Percentiles rank a stretch among this genome's conserved stretches.
Evolutionary conservation across 2,797 vertebrate species (phyloP).

Genomic region (Pseudomugil tenellus): DNA sequence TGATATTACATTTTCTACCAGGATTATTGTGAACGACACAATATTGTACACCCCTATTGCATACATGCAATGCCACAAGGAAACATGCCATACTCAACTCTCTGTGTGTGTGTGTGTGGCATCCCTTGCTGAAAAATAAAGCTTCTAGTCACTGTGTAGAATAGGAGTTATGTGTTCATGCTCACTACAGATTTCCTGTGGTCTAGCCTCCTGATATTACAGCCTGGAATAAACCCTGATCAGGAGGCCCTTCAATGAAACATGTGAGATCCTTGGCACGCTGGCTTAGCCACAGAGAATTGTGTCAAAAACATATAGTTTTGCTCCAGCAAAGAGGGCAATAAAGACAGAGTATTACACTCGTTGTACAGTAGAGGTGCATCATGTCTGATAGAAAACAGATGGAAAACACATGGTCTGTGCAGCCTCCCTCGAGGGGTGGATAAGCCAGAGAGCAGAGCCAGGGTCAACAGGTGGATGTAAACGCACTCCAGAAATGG

Average conservation of each 20-base stretch:
- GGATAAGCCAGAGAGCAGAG: constrained; percentile 16
- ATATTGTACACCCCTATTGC: constrained; percentile 3
- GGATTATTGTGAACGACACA: no score
- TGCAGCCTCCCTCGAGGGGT: constrained; percentile 20
- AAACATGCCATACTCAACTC: constrained; percentile 26
- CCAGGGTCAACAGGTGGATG: constrained; percentile 66
- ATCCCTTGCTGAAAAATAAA: constrained; percentile 54
- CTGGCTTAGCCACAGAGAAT: constrained; percentile 40
- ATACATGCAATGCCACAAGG: constrained; percentile 46
- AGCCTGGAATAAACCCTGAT: constrained; percentile 55
- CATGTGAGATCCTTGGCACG: constrained; percentile 61
- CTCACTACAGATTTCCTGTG: constrained; percentile 73
- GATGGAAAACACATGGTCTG: constrained; percentile 61
- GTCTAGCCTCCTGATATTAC: constrained; percentile 63
- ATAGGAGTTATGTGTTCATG: constrained; percentile 61
- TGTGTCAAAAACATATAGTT: constrained; percentile 69
- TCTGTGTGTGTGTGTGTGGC: constrained; percentile 57
- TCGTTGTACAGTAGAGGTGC: constrained; percentile 24
- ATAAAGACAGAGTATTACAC: constrained; percentile 39
- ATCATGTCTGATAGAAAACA: constrained; percentile 55
- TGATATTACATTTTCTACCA: no score
- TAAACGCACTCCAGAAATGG: constrained; percentile 20
- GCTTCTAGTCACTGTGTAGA: constrained; percentile 47
- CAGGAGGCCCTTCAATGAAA: constrained; percentile 61
- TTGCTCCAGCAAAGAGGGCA: constrained; percentile 34